A percentile compares a stretch with the other conserved stretches of the same genome.
phyloP scores from a whole-genome alignment of 2,113 vertebrate species.

The Psilopogon haemacephalus region DNA sequence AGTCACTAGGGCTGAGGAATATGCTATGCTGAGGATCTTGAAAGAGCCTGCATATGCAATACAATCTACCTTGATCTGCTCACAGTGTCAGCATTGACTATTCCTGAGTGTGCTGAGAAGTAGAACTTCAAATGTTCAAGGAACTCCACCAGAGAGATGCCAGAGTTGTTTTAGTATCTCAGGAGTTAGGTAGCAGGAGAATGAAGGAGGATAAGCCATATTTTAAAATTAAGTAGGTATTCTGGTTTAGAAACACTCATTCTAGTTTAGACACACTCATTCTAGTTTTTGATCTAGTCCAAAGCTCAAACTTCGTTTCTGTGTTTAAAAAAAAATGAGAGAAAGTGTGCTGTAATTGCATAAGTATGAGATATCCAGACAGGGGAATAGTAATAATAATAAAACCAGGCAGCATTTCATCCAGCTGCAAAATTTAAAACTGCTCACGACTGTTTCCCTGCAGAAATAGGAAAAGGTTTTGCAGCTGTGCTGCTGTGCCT shows the following conservation, averaged over 20 bases:
- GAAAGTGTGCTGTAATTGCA: background rate
- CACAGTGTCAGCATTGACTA: background rate
- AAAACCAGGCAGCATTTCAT: background rate
- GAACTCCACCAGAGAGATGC: background rate
- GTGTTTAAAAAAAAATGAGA: background rate
- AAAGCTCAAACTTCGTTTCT: background rate
- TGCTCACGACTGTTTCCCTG: background rate
- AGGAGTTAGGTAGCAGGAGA: background rate
- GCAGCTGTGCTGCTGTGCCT: conserved; percentile 30
- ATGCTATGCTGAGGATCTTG: background rate
- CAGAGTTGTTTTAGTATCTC: background rate
- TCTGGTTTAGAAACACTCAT: background rate
- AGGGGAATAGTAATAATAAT: background rate
- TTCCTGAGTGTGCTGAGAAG: background rate
- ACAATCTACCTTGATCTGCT: background rate
- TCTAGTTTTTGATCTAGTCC: background rate
- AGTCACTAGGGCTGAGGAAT: background rate
- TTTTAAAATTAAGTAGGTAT: background rate
- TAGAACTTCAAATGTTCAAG: background rate
- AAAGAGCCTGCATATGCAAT: background rate
- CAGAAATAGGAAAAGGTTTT: conserved; percentile 9
- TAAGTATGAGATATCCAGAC: background rate
- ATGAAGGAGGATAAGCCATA: background rate
- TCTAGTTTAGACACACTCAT: background rate
- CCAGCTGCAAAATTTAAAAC: conserved; percentile 9